Conservation (phyloP, 2,113 vertebrate species). For the Campylomormyrus tamandua region DNA sequence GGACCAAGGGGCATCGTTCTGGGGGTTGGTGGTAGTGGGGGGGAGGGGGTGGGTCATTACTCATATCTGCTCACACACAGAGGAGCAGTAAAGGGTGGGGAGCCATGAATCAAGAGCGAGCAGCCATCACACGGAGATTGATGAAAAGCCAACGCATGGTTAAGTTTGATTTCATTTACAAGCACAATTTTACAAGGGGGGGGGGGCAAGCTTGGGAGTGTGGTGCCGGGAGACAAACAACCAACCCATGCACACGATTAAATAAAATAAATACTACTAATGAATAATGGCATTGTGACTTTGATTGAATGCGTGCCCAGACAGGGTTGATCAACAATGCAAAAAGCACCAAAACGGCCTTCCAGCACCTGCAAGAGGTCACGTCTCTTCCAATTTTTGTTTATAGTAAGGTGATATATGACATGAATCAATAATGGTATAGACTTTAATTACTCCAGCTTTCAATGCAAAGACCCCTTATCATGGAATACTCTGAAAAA, state of each 20-base stretch:
- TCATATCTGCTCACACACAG: conserved; percentile 40
- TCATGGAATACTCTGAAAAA: conserved; percentile 25
- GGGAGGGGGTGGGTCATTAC: conserved; percentile 33
- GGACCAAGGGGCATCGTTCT: background rate
- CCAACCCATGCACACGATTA: conserved; percentile 35
- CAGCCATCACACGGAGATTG: conserved; percentile 49
- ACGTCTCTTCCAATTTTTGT: conserved; percentile 30
- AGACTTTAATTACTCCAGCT: conserved; percentile 31
- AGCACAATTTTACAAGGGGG: conserved; percentile 39
- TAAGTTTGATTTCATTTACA: conserved; percentile 57
- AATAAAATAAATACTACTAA: conserved; percentile 51
- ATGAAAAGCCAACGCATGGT: conserved; percentile 52
- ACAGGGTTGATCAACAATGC: conserved; percentile 47
- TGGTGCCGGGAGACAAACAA: conserved; percentile 39
- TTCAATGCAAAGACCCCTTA: conserved; percentile 31
- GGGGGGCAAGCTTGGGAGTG: conserved; percentile 21
- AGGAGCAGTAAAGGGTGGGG: conserved; percentile 39
- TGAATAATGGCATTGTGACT: conserved; percentile 47
- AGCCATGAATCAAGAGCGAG: conserved; percentile 51
- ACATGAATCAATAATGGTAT: conserved; percentile 36
- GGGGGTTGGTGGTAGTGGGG: background rate
- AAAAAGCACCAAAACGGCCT: conserved; percentile 28
- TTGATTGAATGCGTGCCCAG: conserved; percentile 47
- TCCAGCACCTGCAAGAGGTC: conserved; percentile 34
- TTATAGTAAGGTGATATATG: conserved; percentile 34